Evolutionary conservation across 2,888 invertebrate species (phyloP), one percentile per base, ranked within the genome.

Genomic region (Ophraella communa): DNA sequence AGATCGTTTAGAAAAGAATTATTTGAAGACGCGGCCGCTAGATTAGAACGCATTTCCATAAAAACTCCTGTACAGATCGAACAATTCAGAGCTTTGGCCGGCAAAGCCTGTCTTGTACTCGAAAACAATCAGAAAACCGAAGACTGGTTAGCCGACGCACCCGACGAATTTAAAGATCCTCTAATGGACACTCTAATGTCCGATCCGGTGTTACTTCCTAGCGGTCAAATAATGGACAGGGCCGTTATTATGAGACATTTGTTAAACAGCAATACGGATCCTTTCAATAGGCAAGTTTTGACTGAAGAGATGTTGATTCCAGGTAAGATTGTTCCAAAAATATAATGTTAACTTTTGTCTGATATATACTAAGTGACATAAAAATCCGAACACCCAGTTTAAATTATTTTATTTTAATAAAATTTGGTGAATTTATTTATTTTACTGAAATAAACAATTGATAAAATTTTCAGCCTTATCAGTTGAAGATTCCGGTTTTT

Each of bases 101-200:
- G 87, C 64, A 89, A 89, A 77, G 94, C 95, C 17, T 89, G 91
- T 76, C 88, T 92, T 75, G 91, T 95, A 70, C 87, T 88, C 83
- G 88, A 91, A 71, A 88, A 89, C 55, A 97, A 96, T 81, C 90
- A 92, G 81, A 91, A 93, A 76, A 89, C 90, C 69, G 96, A 96
- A 77, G 92, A 96, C 73, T 97, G 97, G 83, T 93, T 91, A 80
- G 95, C 94, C 20, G 96, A 97, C 82, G 96, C 96, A 35, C 97
- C 98, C 0, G 97, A 97, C 74, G 97, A 97, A 83, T 98, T 96
- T 82, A 90, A 91, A 81, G 98, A 98, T 85, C 97, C 97, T 0
- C 85, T 98, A 33, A 98, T 98, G 98, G 96, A 96, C 81, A 97
- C 97, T 0, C 84, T 98, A 55, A 98, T 98, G 97, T 91, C 91